A percentile compares a stretch with the other conserved stretches of the same genome.
These are phyloP conservation scores for Gallinago undulata DNA, from an alignment of 2,113 vertebrate genomes.

Conservation along the genomic window DNA sequence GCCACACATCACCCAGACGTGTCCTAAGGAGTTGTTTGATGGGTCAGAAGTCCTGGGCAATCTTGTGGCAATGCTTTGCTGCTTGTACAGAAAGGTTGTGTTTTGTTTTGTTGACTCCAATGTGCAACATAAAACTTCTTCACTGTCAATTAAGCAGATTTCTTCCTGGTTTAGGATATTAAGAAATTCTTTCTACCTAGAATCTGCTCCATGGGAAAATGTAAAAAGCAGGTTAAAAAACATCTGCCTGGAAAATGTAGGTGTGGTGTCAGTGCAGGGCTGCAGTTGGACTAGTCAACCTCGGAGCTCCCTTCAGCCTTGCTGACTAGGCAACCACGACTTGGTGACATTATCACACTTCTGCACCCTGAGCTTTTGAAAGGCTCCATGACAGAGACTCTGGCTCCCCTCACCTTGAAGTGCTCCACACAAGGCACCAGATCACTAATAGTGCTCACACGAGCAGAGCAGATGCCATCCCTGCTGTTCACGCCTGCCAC, in stretches of 20 bases:
- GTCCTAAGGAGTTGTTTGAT: neutral
- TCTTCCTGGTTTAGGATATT: neutral
- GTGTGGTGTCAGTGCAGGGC: neutral
- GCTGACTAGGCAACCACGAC: neutral
- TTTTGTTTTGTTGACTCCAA: neutral
- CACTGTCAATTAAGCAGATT: neutral
- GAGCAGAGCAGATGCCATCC: neutral
- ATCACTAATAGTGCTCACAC: neutral
- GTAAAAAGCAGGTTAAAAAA: neutral
- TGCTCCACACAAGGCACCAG: neutral
- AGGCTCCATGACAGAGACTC: accelerated
- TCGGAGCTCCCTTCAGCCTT: neutral
- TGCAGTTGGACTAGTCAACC: neutral
- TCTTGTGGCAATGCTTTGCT: neutral
- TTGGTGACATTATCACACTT: neutral
- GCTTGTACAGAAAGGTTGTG: neutral
- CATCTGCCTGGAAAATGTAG: neutral
- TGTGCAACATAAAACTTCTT: neutral
- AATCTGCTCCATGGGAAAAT: neutral
- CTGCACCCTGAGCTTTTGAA: neutral
- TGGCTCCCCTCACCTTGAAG: neutral
- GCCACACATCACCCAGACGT: accelerated
- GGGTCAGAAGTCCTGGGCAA: neutral
- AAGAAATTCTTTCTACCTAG: neutral
- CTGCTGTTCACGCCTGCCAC: neutral